Evolutionary conservation across 2,888 invertebrate species (phyloP).

Genomic region (Drosophila monieri): DNA sequence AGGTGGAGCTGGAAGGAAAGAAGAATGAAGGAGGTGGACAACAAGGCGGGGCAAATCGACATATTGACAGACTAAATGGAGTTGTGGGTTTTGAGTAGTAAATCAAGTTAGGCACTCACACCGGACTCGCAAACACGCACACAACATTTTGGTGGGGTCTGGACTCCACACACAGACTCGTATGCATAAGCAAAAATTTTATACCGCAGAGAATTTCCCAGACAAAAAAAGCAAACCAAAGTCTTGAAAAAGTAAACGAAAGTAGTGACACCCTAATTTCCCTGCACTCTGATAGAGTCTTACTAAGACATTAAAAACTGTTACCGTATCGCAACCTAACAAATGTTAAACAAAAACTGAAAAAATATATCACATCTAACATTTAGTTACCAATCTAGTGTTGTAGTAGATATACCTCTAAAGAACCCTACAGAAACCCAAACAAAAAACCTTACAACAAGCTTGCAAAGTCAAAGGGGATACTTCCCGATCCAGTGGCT

Average conservation of each 20-base stretch:
- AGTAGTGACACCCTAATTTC: background rate
- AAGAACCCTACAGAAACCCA: background rate
- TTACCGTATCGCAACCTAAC: no score
- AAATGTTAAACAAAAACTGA: background rate
- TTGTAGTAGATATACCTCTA: background rate
- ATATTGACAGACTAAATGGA: slow-evolving; percentile 80
- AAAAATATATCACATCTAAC: background rate
- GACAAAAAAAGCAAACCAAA: slow-evolving; percentile 14
- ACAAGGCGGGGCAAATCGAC: slow-evolving; percentile 66
- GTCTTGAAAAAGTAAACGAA: background rate
- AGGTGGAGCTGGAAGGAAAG: slow-evolving; percentile 7
- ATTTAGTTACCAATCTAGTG: background rate
- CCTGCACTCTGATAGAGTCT: background rate
- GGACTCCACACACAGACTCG: slow-evolving; percentile 38
- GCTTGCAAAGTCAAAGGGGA: slow-evolving; percentile 42
- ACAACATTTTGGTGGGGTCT: slow-evolving; percentile 7
- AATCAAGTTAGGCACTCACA: slow-evolving; percentile 75
- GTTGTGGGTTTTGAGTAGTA: slow-evolving; percentile 79
- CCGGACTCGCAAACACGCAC: slow-evolving; percentile 33
- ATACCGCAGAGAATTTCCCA: slow-evolving; percentile 65
- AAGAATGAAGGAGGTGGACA: slow-evolving; percentile 38
- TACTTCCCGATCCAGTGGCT: slow-evolving; percentile 44
- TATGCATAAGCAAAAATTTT: slow-evolving; percentile 68
- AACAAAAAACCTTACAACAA: slow-evolving; percentile 39
- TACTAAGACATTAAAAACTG: no score